phyloP scores from a whole-genome alignment of 1,140 invertebrate species.

The Neodiprion lecontei region DNA sequence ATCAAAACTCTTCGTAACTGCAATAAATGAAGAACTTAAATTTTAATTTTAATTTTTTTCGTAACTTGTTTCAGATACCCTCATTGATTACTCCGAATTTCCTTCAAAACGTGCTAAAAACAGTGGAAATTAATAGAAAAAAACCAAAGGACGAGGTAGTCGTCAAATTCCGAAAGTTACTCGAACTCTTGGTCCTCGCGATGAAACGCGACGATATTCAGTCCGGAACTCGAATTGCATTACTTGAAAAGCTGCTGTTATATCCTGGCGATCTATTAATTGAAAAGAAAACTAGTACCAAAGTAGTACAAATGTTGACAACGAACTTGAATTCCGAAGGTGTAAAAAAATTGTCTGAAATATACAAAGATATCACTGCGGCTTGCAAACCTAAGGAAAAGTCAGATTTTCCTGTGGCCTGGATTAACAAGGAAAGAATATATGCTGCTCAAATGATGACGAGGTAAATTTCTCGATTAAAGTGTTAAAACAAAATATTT shows the following conservation, averaged over 20 bases:
- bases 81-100: slow-evolving; percentile 64
- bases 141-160: slow-evolving; percentile 58
- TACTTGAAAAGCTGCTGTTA: slow-evolving; percentile 70
- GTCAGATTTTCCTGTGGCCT: slow-evolving; percentile 59
- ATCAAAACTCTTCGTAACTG: background rate
- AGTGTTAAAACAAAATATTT: slow-evolving; percentile 13
- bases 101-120: slow-evolving; percentile 64
- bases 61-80: slow-evolving; percentile 47
- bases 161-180: slow-evolving; percentile 58
- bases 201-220: slow-evolving; percentile 61
- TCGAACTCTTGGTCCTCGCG: slow-evolving; percentile 61
- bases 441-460: slow-evolving; percentile 71
- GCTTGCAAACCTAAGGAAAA: slow-evolving; percentile 59
- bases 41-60: background rate
- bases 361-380: slow-evolving; percentile 66
- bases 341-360: slow-evolving; percentile 67
- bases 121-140: slow-evolving; percentile 61
- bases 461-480: slow-evolving; percentile 38
- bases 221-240: slow-evolving; percentile 61
- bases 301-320: slow-evolving; percentile 68
- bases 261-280: slow-evolving; percentile 74
- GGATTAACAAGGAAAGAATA: slow-evolving; percentile 72
- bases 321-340: slow-evolving; percentile 65
- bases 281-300: slow-evolving; percentile 72
- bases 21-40: background rate